Evolutionary conservation across 2,113 vertebrate species (phyloP).

Genomic region (Copsychus sechellarum): DNA sequence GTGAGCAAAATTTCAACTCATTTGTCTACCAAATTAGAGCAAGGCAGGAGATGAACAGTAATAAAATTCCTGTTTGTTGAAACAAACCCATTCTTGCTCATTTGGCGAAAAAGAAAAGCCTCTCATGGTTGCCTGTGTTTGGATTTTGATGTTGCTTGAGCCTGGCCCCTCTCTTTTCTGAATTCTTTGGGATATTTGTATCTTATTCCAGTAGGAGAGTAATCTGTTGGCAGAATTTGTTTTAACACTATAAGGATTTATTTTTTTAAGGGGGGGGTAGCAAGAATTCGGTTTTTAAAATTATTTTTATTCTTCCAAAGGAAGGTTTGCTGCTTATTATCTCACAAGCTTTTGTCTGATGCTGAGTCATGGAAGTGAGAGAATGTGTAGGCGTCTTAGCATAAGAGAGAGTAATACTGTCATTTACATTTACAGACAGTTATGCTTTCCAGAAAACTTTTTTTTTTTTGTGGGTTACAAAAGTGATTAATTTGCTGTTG

Average conservation of each 20-base stretch:
- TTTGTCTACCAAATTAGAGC: conserved; percentile 51
- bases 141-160: conserved; percentile 6
- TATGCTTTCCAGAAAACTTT: conserved; percentile 83
- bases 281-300: background rate
- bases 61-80: conserved; percentile 40
- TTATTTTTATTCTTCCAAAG: conserved; percentile 45
- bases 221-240: conserved; percentile 7
- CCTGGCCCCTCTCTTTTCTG: background rate
- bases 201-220: background rate
- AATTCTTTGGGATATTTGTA: background rate
- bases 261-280: background rate
- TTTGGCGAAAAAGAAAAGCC: conserved; percentile 31
- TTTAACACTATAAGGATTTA: background rate
- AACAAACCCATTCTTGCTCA: conserved; percentile 33
- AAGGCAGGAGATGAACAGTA: conserved; percentile 3
- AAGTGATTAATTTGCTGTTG: conserved; percentile 76
- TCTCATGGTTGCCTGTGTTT: conserved; percentile 21
- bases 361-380: conserved; percentile 81
- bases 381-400: conserved; percentile 75
- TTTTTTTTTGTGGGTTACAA: conserved; percentile 65
- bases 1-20: conserved; percentile 50
- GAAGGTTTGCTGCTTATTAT: conserved; percentile 69
- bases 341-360: conserved; percentile 64
- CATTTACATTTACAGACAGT: conserved; percentile 76
- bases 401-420: conserved; percentile 73